These are phyloP conservation scores for Poeciliopsis occidentalis DNA, from an alignment of 2,113 vertebrate species.

Conservation along the genomic window DNA sequence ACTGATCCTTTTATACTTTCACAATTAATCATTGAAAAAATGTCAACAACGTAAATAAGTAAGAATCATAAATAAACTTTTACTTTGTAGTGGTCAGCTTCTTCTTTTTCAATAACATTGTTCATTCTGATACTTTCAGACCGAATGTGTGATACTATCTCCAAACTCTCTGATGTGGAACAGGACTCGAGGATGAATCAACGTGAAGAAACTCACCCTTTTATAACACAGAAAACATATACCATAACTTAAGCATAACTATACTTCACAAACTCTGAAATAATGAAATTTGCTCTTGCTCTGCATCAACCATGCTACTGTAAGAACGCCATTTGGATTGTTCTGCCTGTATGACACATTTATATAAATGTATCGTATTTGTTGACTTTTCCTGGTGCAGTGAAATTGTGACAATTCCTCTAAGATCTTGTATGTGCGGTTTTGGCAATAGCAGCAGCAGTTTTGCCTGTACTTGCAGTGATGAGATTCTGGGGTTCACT, in stretches of 20 bases:
- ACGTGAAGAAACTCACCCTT: background rate
- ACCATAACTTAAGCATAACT: too few relatives aligned
- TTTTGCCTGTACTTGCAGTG: too few relatives aligned
- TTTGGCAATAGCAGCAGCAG: background rate
- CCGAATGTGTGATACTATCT: too few relatives aligned
- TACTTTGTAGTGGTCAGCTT: too few relatives aligned
- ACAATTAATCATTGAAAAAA: too few relatives aligned
- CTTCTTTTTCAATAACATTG: too few relatives aligned
- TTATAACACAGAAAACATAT: background rate
- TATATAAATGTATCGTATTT: background rate
- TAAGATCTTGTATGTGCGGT: background rate
- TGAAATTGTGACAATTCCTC: background rate
- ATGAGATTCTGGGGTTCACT: background rate
- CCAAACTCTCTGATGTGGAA: background rate
- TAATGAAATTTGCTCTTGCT: background rate
- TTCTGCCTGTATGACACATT: background rate
- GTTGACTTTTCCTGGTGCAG: background rate
- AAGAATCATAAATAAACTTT: too few relatives aligned
- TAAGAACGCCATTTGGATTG: background rate
- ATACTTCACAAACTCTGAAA: background rate
- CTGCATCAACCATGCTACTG: background rate
- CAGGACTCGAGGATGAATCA: background rate
- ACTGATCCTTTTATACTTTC: too few relatives aligned
- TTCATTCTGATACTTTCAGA: too few relatives aligned
- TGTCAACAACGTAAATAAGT: too few relatives aligned